Evolutionary conservation across 2,888 invertebrate species (phyloP).

Genomic region (Sepioteuthis lessoniana): DNA sequence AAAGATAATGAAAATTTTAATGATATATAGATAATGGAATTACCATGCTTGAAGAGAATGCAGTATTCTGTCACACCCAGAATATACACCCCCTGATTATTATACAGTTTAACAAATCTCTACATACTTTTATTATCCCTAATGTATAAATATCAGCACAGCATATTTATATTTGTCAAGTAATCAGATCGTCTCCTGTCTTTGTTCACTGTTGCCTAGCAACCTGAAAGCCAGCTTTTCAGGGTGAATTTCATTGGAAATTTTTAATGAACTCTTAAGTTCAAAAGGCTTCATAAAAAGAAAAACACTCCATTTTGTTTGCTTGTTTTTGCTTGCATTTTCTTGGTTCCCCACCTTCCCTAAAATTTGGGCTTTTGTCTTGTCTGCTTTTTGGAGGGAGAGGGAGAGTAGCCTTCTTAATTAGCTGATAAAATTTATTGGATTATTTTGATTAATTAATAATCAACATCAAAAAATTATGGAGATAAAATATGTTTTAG

Average conservation of each 20-base stretch:
- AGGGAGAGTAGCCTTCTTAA: neutral
- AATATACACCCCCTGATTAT: too few relatives aligned
- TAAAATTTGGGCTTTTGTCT: neutral
- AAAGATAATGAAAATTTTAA: too few relatives aligned
- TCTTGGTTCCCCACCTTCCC: neutral
- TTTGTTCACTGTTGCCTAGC: neutral
- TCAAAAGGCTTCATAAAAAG: neutral
- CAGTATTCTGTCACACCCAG: too few relatives aligned
- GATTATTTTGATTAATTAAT: neutral
- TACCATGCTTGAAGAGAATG: too few relatives aligned
- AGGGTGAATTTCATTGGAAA: neutral
- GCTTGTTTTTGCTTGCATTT: neutral
- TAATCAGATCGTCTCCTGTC: neutral
- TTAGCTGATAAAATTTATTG: constrained; percentile 17
- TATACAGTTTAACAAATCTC: neutral
- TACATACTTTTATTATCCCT: neutral
- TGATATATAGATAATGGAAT: too few relatives aligned
- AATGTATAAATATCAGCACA: neutral
- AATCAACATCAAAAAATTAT: neutral
- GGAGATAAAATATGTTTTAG: neutral
- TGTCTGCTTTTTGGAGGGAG: neutral
- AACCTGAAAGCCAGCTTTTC: neutral
- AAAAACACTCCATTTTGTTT: neutral
- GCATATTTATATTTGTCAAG: constrained; percentile 6
- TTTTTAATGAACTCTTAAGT: constrained; percentile 9